Percentiles rank a stretch among this genome's conserved stretches.
phyloP scores from a whole-genome alignment of 2,113 vertebrate genomes.

The Eidolon helvum region DNA sequence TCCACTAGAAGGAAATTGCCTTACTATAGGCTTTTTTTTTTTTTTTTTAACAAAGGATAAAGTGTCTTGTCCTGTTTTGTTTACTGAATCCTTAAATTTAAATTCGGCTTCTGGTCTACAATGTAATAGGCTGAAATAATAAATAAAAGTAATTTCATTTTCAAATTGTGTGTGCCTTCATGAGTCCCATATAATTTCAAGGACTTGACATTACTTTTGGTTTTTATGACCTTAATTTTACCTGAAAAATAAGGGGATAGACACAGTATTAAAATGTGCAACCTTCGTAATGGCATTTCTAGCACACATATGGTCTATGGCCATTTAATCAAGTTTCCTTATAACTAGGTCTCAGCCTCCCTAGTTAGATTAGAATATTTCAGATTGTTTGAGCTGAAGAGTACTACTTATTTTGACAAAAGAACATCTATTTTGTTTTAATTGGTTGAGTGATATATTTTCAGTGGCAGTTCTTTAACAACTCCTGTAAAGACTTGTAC shows the following conservation, averaged over 20 bases:
- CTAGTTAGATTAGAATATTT: conserved; percentile 42
- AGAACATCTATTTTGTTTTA: conserved; percentile 30
- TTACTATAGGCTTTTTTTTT: background rate
- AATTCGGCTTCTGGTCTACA: background rate
- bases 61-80: background rate
- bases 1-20: background rate
- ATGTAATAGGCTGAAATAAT: background rate
- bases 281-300: background rate
- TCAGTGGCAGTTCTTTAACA: conserved; percentile 7
- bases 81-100: background rate
- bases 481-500: background rate
- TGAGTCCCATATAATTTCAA: conserved; percentile 19
- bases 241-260: background rate
- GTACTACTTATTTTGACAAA: conserved; percentile 25
- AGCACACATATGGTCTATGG: background rate
- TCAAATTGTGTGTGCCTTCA: background rate
- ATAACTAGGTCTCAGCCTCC: background rate
- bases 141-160: background rate
- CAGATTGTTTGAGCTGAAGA: background rate
- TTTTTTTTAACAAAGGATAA: background rate
- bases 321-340: conserved; percentile 11
- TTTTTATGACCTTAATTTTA: conserved; percentile 38
- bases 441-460: conserved; percentile 23
- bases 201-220: conserved; percentile 11
- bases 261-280: background rate